Evolutionary conservation across 2,888 invertebrate genomes (phyloP), one percentile per base, ranked within the genome.

Genomic region (Drosophila macrospina): DNA sequence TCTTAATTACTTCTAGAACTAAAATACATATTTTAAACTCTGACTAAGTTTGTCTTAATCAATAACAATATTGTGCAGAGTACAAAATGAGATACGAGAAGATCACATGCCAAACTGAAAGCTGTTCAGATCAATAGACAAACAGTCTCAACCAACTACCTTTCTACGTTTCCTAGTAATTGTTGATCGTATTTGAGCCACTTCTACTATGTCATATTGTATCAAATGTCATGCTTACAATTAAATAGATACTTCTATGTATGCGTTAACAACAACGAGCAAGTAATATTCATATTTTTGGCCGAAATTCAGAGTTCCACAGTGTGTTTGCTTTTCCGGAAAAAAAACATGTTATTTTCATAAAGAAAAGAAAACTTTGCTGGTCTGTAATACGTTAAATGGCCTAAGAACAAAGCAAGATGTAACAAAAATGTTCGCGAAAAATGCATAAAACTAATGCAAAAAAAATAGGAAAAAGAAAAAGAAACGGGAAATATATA

Each of bases 391-490:
- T 47, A 16, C 34, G 34, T 20, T 10, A 39, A 60, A 61, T 39
- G n/a, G 36, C n/a, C 47, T 8, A 26, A 30, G 24, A 67, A 69
- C 80, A 86, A 80, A 61, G 69, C 55, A 52, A 48, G 13, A 62
- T 28, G 28, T 37, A 44, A 48, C 34, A 50, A 59, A 62, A 61
- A 54, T 68, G 66, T 82, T 75, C 55, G 88, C 86, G 86, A 85
- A 85, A 87, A 75, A 57, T 74, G 63, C 74, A 65, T 64, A 63
- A 83, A 64, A 50, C 44, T 52, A 72, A 67, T 77, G 73, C 78
- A 74, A 75, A 70, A 72, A 5, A 16, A 54, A 45, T 13, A 1
- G 1, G n/a, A 39, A 34, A 10, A n/a, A 5, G 11, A 52, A 39
- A 10, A 37, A 41, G 16, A 24, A 45, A 28, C 24, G 55, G 10